Conservation (phyloP, 2,888 invertebrate genomes). For the Drosophila nr. fundita region DNA sequence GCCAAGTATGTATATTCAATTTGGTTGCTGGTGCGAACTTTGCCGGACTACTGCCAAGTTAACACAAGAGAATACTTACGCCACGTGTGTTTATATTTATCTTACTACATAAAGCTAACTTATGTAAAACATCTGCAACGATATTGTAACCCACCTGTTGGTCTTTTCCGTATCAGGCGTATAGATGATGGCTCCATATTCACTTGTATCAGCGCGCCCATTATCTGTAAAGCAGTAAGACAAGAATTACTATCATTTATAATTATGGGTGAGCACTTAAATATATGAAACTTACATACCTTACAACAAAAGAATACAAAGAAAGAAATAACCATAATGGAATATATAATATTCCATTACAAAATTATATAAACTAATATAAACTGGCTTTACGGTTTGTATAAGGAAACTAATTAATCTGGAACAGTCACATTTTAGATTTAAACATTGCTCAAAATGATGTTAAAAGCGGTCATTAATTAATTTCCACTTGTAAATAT, state of each 20-base stretch:
- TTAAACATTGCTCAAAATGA: not conserved
- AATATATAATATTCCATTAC: not conserved
- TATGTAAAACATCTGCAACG: slow-evolving; percentile 10
- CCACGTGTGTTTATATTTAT: slow-evolving; percentile 33
- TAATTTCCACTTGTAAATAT: not conserved
- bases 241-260: not conserved
- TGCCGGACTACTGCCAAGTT: slow-evolving; percentile 53
- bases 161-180: slow-evolving; percentile 92
- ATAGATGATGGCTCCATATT: slow-evolving; percentile 92
- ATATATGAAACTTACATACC: not conserved
- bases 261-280: not conserved
- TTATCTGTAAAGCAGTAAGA: slow-evolving; percentile 87
- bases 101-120: slow-evolving; percentile 22
- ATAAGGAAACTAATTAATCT: not conserved
- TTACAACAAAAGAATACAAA: not conserved
- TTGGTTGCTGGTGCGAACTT: slow-evolving; percentile 54
- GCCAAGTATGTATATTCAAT: slow-evolving; percentile 54
- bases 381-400: not conserved
- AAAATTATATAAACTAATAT: not conserved
- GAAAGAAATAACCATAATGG: not conserved
- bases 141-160: slow-evolving; percentile 89
- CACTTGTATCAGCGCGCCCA: slow-evolving; percentile 90
- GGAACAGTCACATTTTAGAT: not conserved
- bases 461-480: not conserved
- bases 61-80: slow-evolving; percentile 54